A percentile compares a stretch with the other conserved stretches of the same genome.
Conservation (phyloP, 2,888 invertebrate genomes). For the Monopis laevigella region DNA sequence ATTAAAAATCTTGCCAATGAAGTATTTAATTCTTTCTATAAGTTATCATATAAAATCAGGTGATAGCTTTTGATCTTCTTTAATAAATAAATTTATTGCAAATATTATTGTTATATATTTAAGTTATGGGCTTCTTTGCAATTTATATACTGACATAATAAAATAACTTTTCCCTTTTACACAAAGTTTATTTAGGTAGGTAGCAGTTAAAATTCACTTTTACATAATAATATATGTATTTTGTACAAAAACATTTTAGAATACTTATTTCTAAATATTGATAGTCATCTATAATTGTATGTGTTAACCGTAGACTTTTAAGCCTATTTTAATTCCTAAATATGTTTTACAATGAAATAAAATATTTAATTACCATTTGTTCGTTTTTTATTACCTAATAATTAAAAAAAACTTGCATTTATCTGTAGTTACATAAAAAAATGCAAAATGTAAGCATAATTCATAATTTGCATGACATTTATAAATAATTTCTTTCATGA, state of each 20-base stretch:
- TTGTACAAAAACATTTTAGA: slow-evolving; percentile 49
- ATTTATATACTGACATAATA: slow-evolving; percentile 38
- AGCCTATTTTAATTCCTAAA: slow-evolving; percentile 34
- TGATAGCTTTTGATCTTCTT: slow-evolving; percentile 61
- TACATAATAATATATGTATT: too few relatives aligned
- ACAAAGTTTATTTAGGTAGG: not conserved
- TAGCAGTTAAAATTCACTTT: not conserved
- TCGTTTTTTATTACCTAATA: too few relatives aligned
- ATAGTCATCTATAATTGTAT: slow-evolving; percentile 39
- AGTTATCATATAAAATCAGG: slow-evolving; percentile 23
- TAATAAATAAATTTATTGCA: slow-evolving; percentile 25
- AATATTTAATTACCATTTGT: slow-evolving; percentile 12
- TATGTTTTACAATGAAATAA: slow-evolving; percentile 12
- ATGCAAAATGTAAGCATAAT: too few relatives aligned
- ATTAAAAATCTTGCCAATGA: slow-evolving; percentile 61
- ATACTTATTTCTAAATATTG: slow-evolving; percentile 23
- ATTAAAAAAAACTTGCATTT: too few relatives aligned
- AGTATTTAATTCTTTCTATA: slow-evolving; percentile 44
- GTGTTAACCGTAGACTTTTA: slow-evolving; percentile 47
- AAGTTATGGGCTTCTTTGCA: not conserved
- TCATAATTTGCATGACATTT: too few relatives aligned
- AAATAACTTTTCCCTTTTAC: slow-evolving; percentile 61
- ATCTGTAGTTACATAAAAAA: too few relatives aligned
- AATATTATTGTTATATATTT: too few relatives aligned
- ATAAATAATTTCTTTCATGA: too few relatives aligned